Percentiles rank a stretch among this genome's conserved stretches.
Evolutionary conservation across 2,797 vertebrate species (phyloP).

Genomic region (Sphaeramia orbicularis): DNA sequence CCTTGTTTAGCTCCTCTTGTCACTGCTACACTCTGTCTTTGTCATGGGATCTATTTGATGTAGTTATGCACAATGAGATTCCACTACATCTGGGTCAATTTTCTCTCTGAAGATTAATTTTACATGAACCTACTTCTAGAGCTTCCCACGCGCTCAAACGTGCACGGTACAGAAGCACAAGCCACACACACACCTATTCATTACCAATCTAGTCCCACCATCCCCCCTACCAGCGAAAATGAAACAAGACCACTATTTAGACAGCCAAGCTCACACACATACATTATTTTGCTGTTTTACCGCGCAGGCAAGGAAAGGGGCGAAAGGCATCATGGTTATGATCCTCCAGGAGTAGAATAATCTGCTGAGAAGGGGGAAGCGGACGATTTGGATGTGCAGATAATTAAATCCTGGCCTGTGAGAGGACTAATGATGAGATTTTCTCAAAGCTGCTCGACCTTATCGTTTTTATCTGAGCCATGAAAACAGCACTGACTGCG

Average conservation of each 20-base stretch:
- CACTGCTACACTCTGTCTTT: constrained; percentile 49
- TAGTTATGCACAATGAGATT: constrained; percentile 66
- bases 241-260: constrained; percentile 9
- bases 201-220: constrained; percentile 28
- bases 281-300: constrained; percentile 57
- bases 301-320: constrained; percentile 48
- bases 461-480: constrained; percentile 73
- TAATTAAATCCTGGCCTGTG: constrained; percentile 82
- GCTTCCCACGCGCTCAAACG: constrained; percentile 22
- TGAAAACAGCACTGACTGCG: constrained; percentile 70
- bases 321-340: constrained; percentile 64
- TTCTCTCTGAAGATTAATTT: constrained; percentile 74
- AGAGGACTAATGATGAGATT: constrained; percentile 84
- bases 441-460: constrained; percentile 75
- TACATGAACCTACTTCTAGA: constrained; percentile 72
- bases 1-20: constrained; percentile 58
- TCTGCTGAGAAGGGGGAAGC: constrained; percentile 75
- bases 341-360: constrained; percentile 77
- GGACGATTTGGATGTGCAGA: constrained; percentile 72
- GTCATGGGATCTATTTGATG: constrained; percentile 64
- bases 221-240: constrained; percentile 36
- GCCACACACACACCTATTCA: constrained; percentile 46
- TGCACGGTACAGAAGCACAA: constrained; percentile 15
- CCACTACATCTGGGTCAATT: constrained; percentile 77
- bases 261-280: background rate